phyloP scores from a whole-genome alignment of 2,113 vertebrate genomes.

The Cebidichthys violaceus region DNA sequence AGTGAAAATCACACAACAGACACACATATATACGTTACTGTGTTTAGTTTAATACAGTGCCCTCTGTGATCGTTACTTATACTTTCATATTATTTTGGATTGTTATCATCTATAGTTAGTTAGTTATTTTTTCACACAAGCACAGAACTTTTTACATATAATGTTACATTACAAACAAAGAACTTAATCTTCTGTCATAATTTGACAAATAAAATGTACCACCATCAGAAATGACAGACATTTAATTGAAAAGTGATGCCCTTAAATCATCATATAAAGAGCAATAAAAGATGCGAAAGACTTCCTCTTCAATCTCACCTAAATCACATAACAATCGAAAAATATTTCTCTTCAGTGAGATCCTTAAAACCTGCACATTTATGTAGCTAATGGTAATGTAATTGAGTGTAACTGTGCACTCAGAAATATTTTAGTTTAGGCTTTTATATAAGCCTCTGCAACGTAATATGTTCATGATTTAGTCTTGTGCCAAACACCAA shows the following conservation, averaged over 20 bases:
- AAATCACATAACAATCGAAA: not conserved
- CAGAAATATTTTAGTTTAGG: not conserved
- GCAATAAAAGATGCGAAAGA: not conserved
- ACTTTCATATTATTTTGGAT: not conserved
- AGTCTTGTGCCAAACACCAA: not conserved
- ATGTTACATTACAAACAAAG: not conserved
- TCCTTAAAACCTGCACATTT: not conserved
- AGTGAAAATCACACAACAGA: conserved; percentile 61
- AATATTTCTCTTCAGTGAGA: not conserved
- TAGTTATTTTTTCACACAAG: not conserved
- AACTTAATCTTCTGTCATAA: not conserved
- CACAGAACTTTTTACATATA: no score
- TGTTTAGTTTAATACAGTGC: not conserved
- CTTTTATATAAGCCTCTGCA: not conserved
- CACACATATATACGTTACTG: not conserved
- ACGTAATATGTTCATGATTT: not conserved
- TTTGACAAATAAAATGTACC: not conserved
- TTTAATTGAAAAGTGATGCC: not conserved
- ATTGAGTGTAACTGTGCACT: not conserved
- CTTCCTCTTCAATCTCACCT: not conserved
- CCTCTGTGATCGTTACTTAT: not conserved
- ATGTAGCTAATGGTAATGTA: not conserved
- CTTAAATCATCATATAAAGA: not conserved
- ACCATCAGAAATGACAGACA: not conserved
- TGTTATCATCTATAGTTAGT: not conserved